These are phyloP conservation scores for Oncorhynchus nerka DNA, from an alignment of 2,113 vertebrate genomes.

Conservation along the genomic window DNA sequence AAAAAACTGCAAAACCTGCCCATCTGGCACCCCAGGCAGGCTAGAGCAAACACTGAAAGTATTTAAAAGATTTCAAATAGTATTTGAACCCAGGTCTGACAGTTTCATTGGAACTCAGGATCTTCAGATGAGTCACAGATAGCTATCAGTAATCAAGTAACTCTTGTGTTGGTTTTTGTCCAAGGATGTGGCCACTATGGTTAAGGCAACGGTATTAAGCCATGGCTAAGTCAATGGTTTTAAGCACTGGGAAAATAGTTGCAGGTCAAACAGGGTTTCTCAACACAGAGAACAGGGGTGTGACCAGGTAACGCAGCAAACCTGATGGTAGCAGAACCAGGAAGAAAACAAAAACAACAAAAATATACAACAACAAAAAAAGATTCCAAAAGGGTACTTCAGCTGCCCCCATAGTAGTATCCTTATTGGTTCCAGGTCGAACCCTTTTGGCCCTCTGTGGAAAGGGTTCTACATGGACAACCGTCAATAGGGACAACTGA, in stretches of 20 bases:
- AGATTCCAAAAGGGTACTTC: too few relatives aligned
- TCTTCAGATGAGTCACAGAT: conserved; percentile 44
- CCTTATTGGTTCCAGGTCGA: too few relatives aligned
- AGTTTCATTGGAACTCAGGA: not conserved
- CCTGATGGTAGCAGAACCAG: conserved; percentile 1
- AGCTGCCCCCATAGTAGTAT: too few relatives aligned
- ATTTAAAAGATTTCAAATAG: too few relatives aligned
- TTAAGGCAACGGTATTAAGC: conserved; percentile 17
- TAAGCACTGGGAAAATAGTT: conserved; percentile 55
- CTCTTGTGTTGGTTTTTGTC: conserved; percentile 49
- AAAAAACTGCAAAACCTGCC: too few relatives aligned
- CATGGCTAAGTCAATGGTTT: conserved; percentile 43
- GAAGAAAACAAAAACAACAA: conserved; percentile 13
- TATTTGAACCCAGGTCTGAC: too few relatives aligned
- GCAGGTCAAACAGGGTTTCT: conserved; percentile 58
- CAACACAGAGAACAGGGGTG: conserved; percentile 32
- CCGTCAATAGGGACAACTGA: too few relatives aligned
- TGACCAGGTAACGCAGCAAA: conserved; percentile 33
- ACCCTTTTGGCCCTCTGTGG: too few relatives aligned
- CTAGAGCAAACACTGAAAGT: too few relatives aligned
- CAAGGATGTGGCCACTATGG: conserved; percentile 49
- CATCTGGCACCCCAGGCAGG: too few relatives aligned
- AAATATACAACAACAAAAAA: conserved; percentile 2
- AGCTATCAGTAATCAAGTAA: conserved; percentile 36
- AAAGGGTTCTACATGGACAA: too few relatives aligned